These are phyloP conservation scores for Scatophagus argus DNA, from an alignment of 2,113 vertebrate genomes.

Conservation along the genomic window DNA sequence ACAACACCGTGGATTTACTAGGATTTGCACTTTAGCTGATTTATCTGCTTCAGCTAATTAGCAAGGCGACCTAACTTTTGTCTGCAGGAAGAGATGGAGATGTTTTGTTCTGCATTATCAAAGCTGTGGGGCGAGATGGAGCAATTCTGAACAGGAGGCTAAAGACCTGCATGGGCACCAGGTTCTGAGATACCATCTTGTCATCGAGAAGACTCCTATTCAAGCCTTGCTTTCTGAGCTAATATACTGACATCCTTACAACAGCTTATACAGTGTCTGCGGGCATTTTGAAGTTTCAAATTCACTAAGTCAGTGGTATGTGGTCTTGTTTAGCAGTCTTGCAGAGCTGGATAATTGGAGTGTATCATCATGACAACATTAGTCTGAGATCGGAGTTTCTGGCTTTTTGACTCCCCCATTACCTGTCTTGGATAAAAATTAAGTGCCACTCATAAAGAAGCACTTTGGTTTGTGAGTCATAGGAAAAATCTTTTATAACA, in stretches of 20 bases:
- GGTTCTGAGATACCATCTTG: neutral
- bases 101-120: slow-evolving; percentile 56
- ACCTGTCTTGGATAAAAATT: neutral
- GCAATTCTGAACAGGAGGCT: slow-evolving; percentile 33
- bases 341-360: neutral
- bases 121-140: neutral
- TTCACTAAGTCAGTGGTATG: neutral
- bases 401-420: neutral
- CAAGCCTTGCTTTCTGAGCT: neutral
- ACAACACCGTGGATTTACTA: slow-evolving; percentile 51
- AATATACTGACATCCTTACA: neutral
- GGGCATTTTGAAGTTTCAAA: neutral
- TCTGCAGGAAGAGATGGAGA: slow-evolving; percentile 32
- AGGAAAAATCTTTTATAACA: neutral
- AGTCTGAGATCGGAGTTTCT: neutral
- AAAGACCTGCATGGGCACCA: slow-evolving; percentile 5
- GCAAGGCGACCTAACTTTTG: slow-evolving; percentile 39
- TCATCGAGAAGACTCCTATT: slow-evolving; percentile 10
- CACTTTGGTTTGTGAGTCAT: slow-evolving; percentile 7
- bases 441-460: neutral
- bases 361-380: neutral
- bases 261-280: neutral
- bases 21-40: slow-evolving; percentile 63
- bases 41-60: slow-evolving; percentile 63
- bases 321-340: neutral